A percentile compares a stretch with the other conserved stretches of the same genome.
These are phyloP conservation scores for Perognathus longimembris DNA, from an alignment of 2,113 vertebrate species.

Conservation along the genomic window DNA sequence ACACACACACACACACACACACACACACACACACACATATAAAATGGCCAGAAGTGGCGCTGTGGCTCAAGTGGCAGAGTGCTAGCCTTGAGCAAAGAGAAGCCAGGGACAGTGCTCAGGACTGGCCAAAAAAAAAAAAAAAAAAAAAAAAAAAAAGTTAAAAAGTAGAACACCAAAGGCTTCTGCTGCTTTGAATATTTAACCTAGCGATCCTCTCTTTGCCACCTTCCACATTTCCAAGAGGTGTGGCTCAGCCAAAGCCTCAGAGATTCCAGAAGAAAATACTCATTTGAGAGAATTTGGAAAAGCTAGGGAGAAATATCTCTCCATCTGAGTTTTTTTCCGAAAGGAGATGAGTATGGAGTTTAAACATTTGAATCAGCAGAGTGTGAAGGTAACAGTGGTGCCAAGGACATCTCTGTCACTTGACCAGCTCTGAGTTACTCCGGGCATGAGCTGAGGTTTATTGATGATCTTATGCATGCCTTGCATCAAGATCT, in stretches of 20 bases:
- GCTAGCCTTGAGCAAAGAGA: too few species aligned
- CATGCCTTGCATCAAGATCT: neutral
- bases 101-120: too few species aligned
- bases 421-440: neutral
- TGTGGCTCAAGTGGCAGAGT: too few species aligned
- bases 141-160: neutral
- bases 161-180: neutral
- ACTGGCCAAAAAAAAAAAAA: too few species aligned
- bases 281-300: conserved; percentile 8
- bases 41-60: too few species aligned
- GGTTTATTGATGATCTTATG: neutral
- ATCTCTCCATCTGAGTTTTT: neutral
- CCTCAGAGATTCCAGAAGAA: neutral
- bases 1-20: too few species aligned
- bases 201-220: neutral
- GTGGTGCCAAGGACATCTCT: neutral
- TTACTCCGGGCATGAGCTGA: neutral
- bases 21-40: too few species aligned
- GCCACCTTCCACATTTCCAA: neutral
- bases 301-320: neutral
- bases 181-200: neutral
- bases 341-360: neutral
- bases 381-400: neutral
- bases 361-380: neutral
- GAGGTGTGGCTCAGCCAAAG: too few species aligned